A percentile compares a stretch with the other conserved stretches of the same genome.
phyloP scores from a whole-genome alignment of 1,140 invertebrate species.

The Asbolus verrucosus region DNA sequence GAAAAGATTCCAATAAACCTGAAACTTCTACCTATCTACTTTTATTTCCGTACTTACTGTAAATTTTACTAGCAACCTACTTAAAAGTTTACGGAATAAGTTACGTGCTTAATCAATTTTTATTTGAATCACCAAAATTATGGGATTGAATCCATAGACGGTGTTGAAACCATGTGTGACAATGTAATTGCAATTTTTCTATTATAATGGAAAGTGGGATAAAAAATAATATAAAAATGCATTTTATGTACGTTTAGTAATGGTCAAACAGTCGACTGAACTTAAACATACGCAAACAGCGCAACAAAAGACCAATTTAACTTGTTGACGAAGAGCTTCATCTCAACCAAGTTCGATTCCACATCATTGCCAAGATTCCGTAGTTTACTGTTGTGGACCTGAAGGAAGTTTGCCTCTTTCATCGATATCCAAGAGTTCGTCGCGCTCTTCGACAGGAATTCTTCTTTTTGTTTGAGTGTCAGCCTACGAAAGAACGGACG shows the following conservation, averaged over 20 bases:
- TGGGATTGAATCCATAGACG: conserved; percentile 1
- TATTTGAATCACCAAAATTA: background rate
- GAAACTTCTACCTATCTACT: background rate
- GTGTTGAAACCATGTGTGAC: no score
- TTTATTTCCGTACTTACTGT: background rate
- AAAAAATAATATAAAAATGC: background rate
- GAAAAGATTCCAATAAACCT: background rate
- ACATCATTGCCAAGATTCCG: conserved; percentile 12
- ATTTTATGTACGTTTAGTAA: background rate
- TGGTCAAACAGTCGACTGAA: conserved; percentile 10
- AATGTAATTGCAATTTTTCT: no score
- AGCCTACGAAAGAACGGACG: background rate
- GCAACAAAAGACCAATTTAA: conserved; percentile 15
- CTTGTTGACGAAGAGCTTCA: conserved; percentile 16
- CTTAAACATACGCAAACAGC: conserved; percentile 7
- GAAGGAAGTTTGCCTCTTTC: conserved; percentile 7
- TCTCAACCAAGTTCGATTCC: conserved; percentile 5
- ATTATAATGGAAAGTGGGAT: background rate
- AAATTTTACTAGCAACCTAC: background rate
- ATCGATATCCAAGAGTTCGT: background rate
- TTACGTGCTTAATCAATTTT: background rate
- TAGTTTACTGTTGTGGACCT: background rate
- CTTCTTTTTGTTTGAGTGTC: background rate
- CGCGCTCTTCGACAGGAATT: conserved; percentile 1
- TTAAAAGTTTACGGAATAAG: background rate